phyloP scores from a whole-genome alignment of 2,113 vertebrate genomes.

The Lophotis ruficrista region DNA sequence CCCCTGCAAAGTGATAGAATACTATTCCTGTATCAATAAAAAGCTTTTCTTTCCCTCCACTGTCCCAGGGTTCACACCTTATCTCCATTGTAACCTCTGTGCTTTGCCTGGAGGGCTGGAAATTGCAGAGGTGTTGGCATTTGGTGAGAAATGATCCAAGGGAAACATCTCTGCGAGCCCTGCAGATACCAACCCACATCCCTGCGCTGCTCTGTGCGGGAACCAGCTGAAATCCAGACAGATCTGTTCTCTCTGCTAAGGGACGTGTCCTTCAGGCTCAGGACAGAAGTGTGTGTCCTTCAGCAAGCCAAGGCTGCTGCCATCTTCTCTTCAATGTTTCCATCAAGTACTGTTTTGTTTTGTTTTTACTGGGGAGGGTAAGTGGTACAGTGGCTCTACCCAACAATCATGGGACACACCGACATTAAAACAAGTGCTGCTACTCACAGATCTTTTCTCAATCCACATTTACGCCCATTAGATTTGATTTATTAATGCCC shows the following conservation, averaged over 20 bases:
- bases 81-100: not conserved
- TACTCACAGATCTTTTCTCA: not conserved
- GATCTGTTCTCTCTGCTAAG: not conserved
- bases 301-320: not conserved
- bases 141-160: not conserved
- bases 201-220: not conserved
- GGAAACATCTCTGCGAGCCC: not conserved
- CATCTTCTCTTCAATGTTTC: not conserved
- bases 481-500: not conserved
- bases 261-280: not conserved
- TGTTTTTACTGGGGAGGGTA: not conserved
- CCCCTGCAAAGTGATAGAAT: not conserved
- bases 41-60: not conserved
- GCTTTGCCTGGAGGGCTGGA: conserved; percentile 9
- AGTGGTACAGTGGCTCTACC: not conserved
- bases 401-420: not conserved
- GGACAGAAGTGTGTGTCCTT: not conserved
- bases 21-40: not conserved
- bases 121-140: conserved; percentile 2
- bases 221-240: not conserved
- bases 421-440: not conserved
- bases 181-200: not conserved
- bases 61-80: not conserved
- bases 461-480: not conserved
- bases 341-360: not conserved